These are phyloP conservation scores for Globicephala melas DNA, from an alignment of 2,113 vertebrate genomes.

Conservation along the genomic window DNA sequence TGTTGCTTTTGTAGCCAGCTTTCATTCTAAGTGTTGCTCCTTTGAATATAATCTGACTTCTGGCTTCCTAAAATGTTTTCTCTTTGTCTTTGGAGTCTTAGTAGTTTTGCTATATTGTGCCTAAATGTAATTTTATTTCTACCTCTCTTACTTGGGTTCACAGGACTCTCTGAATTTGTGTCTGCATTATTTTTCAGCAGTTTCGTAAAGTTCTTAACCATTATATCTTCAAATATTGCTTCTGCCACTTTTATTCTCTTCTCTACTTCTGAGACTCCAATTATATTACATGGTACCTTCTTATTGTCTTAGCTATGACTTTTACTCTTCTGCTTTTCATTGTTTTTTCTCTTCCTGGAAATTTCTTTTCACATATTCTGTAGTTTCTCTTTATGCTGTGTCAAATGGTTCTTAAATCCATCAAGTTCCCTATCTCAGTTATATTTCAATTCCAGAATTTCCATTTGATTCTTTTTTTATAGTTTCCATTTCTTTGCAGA, in stretches of 20 bases:
- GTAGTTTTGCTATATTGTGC: neutral
- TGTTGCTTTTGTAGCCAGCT: neutral
- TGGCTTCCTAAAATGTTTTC: neutral
- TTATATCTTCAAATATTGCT: neutral
- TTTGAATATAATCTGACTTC: neutral
- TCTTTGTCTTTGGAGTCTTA: neutral
- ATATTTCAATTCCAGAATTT: neutral
- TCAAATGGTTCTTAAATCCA: neutral
- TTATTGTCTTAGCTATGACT: neutral
- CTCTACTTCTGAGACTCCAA: neutral
- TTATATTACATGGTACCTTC: neutral
- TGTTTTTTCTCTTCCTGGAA: neutral
- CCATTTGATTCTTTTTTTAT: neutral
- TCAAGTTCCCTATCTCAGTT: neutral
- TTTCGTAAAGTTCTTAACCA: neutral
- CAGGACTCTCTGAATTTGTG: conserved; percentile 13
- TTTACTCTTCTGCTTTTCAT: neutral
- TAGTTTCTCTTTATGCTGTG: neutral
- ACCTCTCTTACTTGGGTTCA: neutral
- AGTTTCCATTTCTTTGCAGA: neutral
- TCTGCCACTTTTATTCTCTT: neutral
- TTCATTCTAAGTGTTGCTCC: neutral
- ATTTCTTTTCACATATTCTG: neutral
- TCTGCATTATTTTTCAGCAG: neutral
- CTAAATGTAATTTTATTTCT: neutral